Conservation (phyloP, 2,113 vertebrate genomes). For the Progne subis region DNA sequence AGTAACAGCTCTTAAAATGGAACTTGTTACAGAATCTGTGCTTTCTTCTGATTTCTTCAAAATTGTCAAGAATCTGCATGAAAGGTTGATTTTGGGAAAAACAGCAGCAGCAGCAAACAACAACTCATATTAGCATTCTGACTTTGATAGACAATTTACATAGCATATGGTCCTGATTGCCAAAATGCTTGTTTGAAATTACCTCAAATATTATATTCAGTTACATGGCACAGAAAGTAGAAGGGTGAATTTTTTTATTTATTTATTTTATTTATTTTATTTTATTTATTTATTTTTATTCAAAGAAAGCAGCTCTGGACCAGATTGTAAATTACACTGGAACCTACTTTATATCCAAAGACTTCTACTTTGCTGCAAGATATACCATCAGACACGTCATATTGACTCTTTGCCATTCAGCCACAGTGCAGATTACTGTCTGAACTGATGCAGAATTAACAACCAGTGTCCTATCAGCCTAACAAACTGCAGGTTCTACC, state of each 20-base stretch:
- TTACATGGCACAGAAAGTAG: neutral
- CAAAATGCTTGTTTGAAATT: slow-evolving; percentile 5
- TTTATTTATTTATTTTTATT: neutral
- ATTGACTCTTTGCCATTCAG: neutral
- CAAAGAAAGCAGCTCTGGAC: neutral
- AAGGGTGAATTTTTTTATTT: neutral
- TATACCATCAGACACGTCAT: neutral
- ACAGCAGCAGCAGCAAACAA: neutral
- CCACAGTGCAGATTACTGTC: neutral
- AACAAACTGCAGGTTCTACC: neutral
- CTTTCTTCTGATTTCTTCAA: slow-evolving; percentile 2
- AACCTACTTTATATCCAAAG: neutral
- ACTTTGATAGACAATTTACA: slow-evolving; percentile 21
- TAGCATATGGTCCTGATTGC: neutral
- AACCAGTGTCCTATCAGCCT: neutral
- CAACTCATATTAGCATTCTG: slow-evolving; percentile 4
- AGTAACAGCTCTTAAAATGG: neutral
- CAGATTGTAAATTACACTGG: neutral
- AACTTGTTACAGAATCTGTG: neutral
- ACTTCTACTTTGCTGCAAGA: neutral
- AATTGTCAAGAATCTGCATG: neutral
- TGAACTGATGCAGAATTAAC: neutral
- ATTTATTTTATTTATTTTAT: neutral
- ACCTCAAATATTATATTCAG: neutral
- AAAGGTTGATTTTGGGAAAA: slow-evolving; percentile 9